Conservation (phyloP, 2,888 invertebrate species). For the Thelaira solivaga region DNA sequence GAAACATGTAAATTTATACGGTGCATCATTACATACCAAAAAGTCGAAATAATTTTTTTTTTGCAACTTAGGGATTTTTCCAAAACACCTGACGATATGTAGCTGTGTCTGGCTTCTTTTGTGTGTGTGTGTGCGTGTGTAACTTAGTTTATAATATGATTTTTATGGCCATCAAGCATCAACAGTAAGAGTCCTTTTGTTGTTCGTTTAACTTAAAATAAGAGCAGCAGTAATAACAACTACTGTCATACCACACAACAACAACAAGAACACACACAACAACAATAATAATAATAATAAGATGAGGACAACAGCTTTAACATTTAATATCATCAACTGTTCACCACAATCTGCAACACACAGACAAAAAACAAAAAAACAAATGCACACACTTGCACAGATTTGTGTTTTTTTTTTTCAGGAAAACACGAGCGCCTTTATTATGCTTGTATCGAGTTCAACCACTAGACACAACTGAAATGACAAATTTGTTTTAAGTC, state of each 20-base stretch:
- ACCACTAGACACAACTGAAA: not conserved
- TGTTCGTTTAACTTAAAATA: not conserved
- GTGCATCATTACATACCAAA: no score
- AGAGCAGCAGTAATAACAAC: not conserved
- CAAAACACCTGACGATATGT: no score
- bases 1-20: no score
- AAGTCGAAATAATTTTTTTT: no score
- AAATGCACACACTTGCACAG: not conserved
- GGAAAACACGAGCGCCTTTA: not conserved
- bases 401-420: no score
- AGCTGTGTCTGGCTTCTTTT: no score
- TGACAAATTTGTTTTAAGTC: constrained; percentile 45
- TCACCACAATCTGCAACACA: constrained; percentile 39
- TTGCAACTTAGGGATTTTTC: no score
- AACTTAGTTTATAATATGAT: not conserved
- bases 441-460: not conserved
- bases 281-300: not conserved
- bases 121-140: not conserved
- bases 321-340: constrained; percentile 41
- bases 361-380: not conserved
- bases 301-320: constrained; percentile 27
- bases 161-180: not conserved
- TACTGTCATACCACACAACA: not conserved
- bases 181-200: constrained; percentile 8
- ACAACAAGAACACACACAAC: not conserved